A percentile compares a stretch with the other conserved stretches of the same genome.
These are phyloP conservation scores for Dendrocopos noguchii DNA, from an alignment of 2,113 vertebrate genomes.

Conservation along the genomic window DNA sequence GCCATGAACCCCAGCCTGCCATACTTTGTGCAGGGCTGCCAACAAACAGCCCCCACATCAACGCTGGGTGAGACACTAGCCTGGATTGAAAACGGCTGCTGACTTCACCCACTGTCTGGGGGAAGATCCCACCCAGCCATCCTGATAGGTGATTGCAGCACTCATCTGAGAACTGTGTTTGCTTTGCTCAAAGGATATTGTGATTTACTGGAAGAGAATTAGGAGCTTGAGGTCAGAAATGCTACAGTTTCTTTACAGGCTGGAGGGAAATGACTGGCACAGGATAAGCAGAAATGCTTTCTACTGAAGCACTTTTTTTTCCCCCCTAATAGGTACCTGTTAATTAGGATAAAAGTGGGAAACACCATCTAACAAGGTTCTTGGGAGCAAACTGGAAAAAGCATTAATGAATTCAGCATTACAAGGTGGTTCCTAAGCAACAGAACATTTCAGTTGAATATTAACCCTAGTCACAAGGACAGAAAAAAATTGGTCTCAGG, in stretches of 20 bases:
- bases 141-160: neutral
- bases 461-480: conserved; percentile 58
- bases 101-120: neutral
- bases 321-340: conserved; percentile 31
- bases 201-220: neutral
- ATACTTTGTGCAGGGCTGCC: neutral
- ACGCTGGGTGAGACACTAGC: neutral
- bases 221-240: conserved; percentile 9
- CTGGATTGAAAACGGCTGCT: neutral
- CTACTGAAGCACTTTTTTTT: neutral
- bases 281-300: conserved; percentile 13
- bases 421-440: conserved; percentile 74
- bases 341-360: conserved; percentile 77
- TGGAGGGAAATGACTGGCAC: neutral
- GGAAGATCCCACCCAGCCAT: neutral
- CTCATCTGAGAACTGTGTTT: neutral
- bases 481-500: neutral
- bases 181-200: neutral
- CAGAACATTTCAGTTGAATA: conserved; percentile 62
- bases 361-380: conserved; percentile 69
- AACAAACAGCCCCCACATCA: neutral
- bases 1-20: neutral
- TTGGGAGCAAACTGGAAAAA: conserved; percentile 64
- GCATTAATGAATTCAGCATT: conserved; percentile 75
- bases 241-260: neutral